Conservation (phyloP, 2,888 invertebrate species). For the Melanchra persicariae region DNA sequence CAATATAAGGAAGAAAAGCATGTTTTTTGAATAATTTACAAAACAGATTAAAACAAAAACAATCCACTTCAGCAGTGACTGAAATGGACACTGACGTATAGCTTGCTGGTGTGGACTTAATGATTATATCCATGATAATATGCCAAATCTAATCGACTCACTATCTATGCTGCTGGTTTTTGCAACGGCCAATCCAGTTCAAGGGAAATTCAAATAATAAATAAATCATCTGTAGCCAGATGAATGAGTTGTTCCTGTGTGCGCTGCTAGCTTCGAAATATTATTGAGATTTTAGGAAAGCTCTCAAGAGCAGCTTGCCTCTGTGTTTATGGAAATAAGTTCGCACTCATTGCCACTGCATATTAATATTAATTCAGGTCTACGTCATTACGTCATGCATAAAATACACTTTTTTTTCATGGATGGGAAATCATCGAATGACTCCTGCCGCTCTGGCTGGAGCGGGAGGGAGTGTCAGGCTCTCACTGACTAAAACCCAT, state of each 20-base stretch:
- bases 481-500: too few species aligned
- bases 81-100: constrained; percentile 9
- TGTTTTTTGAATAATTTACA: not conserved
- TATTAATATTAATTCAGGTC: too few species aligned
- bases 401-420: too few species aligned
- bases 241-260: too few species aligned
- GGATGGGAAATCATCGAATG: too few species aligned
- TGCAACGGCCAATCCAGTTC: constrained; percentile 15
- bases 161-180: constrained; percentile 29
- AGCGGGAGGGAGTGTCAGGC: too few species aligned
- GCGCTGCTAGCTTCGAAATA: not conserved
- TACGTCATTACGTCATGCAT: too few species aligned
- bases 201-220: not conserved
- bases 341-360: too few species aligned
- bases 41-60: not conserved
- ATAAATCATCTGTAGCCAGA: not conserved
- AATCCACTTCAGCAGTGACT: not conserved
- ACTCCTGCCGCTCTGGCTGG: too few species aligned
- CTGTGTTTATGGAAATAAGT: too few species aligned
- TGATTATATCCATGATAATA: constrained; percentile 30
- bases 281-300: too few species aligned
- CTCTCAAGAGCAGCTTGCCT: not conserved
- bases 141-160: constrained; percentile 36
- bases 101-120: constrained; percentile 4
- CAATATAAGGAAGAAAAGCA: constrained; percentile 36